These are phyloP conservation scores for Protodeltote pygarga DNA, from an alignment of 2,888 invertebrate genomes.

Conservation along the genomic window DNA sequence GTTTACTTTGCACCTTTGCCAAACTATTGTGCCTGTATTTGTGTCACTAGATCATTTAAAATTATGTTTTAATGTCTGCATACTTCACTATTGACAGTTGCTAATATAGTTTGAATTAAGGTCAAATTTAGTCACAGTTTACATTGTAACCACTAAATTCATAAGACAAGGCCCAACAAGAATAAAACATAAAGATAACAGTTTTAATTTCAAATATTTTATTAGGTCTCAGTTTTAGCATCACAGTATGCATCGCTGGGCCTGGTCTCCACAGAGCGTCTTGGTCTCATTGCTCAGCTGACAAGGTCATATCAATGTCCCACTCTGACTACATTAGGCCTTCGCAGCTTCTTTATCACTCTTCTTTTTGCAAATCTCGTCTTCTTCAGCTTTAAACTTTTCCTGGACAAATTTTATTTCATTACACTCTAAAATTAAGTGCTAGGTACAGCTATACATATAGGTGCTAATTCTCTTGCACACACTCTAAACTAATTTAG, in stretches of 20 bases:
- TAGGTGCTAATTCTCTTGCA: too few relatives aligned
- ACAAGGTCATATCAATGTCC: not conserved
- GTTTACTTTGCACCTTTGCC: too few relatives aligned
- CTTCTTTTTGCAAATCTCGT: slow-evolving; percentile 85
- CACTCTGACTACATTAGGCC: slow-evolving; percentile 50
- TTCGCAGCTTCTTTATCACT: slow-evolving; percentile 85
- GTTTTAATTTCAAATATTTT: slow-evolving; percentile 14
- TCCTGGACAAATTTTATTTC: slow-evolving; percentile 62
- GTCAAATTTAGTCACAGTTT: too few relatives aligned
- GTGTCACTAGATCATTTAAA: too few relatives aligned
- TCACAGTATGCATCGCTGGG: slow-evolving; percentile 22
- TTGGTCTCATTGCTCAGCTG: not conserved
- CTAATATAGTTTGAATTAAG: too few relatives aligned
- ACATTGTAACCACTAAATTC: too few relatives aligned
- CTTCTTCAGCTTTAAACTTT: slow-evolving; percentile 87
- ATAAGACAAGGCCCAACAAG: too few relatives aligned
- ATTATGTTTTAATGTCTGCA: too few relatives aligned
- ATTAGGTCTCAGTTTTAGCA: slow-evolving; percentile 20
- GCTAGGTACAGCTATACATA: not conserved
- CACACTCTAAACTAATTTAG: too few relatives aligned
- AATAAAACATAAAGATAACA: slow-evolving; percentile 13
- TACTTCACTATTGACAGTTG: too few relatives aligned
- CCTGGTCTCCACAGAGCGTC: not conserved
- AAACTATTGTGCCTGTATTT: too few relatives aligned
- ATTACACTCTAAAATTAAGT: not conserved